Base-by-base conservation (phyloP, 2,797 vertebrate genomes). In the Pogoniulus pusillus region DNA sequence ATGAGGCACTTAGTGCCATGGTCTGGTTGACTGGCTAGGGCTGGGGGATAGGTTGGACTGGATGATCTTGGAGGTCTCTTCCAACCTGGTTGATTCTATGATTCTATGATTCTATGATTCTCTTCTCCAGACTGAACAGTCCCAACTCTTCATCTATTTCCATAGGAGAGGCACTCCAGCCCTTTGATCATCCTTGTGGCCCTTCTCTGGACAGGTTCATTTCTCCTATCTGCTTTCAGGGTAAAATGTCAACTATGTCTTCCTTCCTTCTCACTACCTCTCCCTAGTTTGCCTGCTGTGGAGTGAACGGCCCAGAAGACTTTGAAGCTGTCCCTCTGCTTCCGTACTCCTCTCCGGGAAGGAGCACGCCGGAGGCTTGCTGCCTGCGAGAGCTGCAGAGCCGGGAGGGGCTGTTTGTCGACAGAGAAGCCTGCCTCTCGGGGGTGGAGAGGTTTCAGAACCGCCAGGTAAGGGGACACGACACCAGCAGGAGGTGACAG, bases 221-320 rank as follows among this genome's bases (percentile, higher is more conserved):
- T 80, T 75, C 55, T 72, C 1, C 0, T 41, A 16, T 53, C 65
- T 92, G 35, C 58, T 93, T 82, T 89, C 32, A 41, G 51, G 22
- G 49, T 73, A 53, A 57, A 47, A 22, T 32, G 24, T 91, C 73
- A 91, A 2, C 55, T 75, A 47, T 85, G 32, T 55, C 39, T 93
- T 59, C 26, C 41, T 70, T 91, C 93, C 82, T 58, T 35, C 84
- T 35, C 85, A 65, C 9, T 74, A 14, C 57, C 59, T 55, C 39
- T 63, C 27, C 35, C 20, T 93, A 99, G 99, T 99, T 99, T 43
- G 98, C 98, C 39, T 99, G 99, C 97, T 99, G 99, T 9, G 99
- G 98, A 12, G 98, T 99, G 54, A 98, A 98, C 0, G 98, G 98
- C 39, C 98, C 98, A 0, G 98, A 99, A 82, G 99, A 99, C 96